Percentiles rank a stretch among this genome's conserved stretches.
These are phyloP conservation scores for Poecile atricapillus DNA, from an alignment of 2,113 vertebrate genomes.

Conservation along the genomic window DNA sequence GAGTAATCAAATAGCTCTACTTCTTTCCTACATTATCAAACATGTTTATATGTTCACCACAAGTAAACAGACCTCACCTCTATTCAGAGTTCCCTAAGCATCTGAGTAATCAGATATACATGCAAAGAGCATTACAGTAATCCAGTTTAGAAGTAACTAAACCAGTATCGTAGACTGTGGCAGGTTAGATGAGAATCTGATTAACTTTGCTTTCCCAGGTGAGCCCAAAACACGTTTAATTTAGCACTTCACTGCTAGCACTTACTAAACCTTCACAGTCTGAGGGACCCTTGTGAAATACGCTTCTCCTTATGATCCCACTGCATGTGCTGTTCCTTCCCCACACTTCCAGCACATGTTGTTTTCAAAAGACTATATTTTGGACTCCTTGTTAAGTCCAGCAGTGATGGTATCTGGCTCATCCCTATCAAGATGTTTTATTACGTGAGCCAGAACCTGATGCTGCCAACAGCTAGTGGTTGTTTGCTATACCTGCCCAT, in stretches of 20 bases:
- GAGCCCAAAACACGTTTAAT: background rate
- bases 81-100: background rate
- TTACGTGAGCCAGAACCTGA: background rate
- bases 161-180: background rate
- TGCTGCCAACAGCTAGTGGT: background rate
- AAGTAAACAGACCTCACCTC: background rate
- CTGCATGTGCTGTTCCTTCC: background rate
- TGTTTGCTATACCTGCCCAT: background rate
- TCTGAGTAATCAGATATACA: background rate
- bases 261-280: background rate
- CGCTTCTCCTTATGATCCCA: background rate
- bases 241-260: background rate
- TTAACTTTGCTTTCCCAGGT: background rate
- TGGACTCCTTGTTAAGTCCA: background rate
- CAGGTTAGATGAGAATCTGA: background rate
- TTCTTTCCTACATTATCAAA: background rate
- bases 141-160: background rate
- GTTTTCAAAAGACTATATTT: background rate
- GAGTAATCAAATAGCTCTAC: background rate
- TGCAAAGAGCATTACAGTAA: background rate
- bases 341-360: background rate
- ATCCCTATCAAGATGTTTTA: background rate
- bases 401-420: background rate
- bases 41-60: rapidly evolving
- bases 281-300: background rate